phyloP scores from a whole-genome alignment of 1,140 invertebrate species.

The Calliopsis andreniformis region DNA sequence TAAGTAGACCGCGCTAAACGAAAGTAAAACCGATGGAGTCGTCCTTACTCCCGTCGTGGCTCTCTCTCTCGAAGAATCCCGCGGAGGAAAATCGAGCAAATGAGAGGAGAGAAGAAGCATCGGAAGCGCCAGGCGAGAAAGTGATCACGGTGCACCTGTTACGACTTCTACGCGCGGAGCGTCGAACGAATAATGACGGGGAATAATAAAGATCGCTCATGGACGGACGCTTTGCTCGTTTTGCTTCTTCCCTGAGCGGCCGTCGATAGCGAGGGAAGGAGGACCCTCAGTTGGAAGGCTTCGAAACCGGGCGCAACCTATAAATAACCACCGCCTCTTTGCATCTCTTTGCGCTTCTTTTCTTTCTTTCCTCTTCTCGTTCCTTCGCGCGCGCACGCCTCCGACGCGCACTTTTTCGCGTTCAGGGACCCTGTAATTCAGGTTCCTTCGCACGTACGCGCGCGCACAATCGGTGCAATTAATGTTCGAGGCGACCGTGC shows the following conservation, averaged over 20 bases:
- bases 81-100: neutral
- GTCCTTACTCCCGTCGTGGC: neutral
- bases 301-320: constrained; percentile 51
- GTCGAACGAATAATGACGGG: constrained; percentile 48
- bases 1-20: neutral
- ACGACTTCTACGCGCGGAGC: constrained; percentile 22
- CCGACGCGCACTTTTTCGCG: constrained; percentile 59
- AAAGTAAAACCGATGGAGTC: neutral
- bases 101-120: neutral
- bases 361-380: constrained; percentile 25
- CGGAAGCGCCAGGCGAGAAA: constrained; percentile 38
- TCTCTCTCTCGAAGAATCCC: neutral
- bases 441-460: constrained; percentile 60
- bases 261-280: constrained; percentile 19
- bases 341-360: constrained; percentile 60
- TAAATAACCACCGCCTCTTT: constrained; percentile 62
- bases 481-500: constrained; percentile 41
- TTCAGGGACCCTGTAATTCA: constrained; percentile 65
- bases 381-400: constrained; percentile 9
- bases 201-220: constrained; percentile 53
- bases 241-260: constrained; percentile 19
- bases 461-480: constrained; percentile 56
- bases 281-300: constrained; percentile 41
- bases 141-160: constrained; percentile 47
- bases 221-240: constrained; percentile 1